phyloP scores from a whole-genome alignment of 2,888 invertebrate species.

The Athrips mouffetella region DNA sequence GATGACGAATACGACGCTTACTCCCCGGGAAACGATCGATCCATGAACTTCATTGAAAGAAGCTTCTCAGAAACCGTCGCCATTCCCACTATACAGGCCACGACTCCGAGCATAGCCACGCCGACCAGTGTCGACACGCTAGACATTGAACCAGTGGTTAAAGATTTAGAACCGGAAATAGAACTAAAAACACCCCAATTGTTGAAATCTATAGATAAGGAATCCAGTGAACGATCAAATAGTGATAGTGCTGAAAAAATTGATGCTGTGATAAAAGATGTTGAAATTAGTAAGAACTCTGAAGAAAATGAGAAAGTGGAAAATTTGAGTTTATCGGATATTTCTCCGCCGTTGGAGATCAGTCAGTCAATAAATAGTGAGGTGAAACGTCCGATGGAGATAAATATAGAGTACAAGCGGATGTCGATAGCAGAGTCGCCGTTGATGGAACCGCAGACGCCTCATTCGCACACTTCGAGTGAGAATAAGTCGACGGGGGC shows the following conservation, averaged over 20 bases:
- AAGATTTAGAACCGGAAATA: not conserved
- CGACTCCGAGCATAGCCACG: slow-evolving; percentile 29
- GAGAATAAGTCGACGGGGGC: slow-evolving; percentile 29
- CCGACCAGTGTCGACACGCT: slow-evolving; percentile 22
- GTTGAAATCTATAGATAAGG: slow-evolving; percentile 37
- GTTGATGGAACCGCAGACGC: slow-evolving; percentile 42
- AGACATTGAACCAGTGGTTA: slow-evolving; percentile 19
- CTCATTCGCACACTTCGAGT: slow-evolving; percentile 30
- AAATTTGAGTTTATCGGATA: slow-evolving; percentile 49
- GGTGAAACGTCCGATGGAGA: slow-evolving; percentile 31
- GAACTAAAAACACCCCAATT: slow-evolving; percentile 34
- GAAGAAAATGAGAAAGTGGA: slow-evolving; percentile 35
- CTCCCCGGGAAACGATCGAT: slow-evolving; percentile 64
- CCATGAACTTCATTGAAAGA: slow-evolving; percentile 78
- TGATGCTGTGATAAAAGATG: slow-evolving; percentile 20
- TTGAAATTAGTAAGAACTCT: slow-evolving; percentile 25
- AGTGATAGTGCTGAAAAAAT: slow-evolving; percentile 20
- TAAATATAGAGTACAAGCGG: not conserved
- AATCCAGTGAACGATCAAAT: slow-evolving; percentile 34
- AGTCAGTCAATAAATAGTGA: slow-evolving; percentile 27
- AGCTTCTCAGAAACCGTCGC: slow-evolving; percentile 60
- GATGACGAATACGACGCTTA: slow-evolving; percentile 63
- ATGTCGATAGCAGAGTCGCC: slow-evolving; percentile 7
- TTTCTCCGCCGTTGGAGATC: slow-evolving; percentile 51
- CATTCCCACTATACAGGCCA: no score